Evolutionary conservation across 2,113 vertebrate species (phyloP).

Genomic region (Lepus timidus): DNA sequence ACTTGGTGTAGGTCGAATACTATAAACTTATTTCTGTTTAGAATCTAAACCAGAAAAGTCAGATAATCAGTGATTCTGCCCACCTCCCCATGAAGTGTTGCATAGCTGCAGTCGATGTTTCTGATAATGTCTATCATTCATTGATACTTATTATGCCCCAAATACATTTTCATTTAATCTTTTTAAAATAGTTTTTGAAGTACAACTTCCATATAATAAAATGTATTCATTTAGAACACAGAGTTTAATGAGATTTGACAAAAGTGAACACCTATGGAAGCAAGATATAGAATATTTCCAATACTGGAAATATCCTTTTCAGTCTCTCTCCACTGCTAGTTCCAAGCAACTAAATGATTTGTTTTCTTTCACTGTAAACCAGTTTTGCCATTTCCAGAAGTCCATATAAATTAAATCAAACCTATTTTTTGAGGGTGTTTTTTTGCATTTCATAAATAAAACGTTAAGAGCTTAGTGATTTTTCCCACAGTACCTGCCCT

Average conservation of each 20-base stretch:
- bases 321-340: neutral
- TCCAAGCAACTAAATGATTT: neutral
- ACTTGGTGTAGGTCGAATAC: conserved; percentile 27
- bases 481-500: no score
- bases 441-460: no score
- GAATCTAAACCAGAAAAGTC: conserved; percentile 16
- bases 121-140: conserved; percentile 32
- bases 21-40: conserved; percentile 29
- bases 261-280: neutral
- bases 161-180: neutral
- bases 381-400: conserved; percentile 45
- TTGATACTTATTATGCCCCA: neutral
- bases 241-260: conserved; percentile 36
- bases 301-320: neutral
- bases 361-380: neutral
- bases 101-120: conserved; percentile 7
- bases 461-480: no score
- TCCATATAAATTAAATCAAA: neutral
- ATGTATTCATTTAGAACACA: neutral
- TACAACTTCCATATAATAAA: conserved; percentile 21
- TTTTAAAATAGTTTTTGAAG: conserved; percentile 45
- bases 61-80: neutral
- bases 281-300: conserved; percentile 4
- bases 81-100: neutral
- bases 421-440: neutral